A percentile compares a stretch with the other conserved stretches of the same genome.
Conservation (phyloP, 1,140 invertebrate species). For the Monomorium pharaonis region DNA sequence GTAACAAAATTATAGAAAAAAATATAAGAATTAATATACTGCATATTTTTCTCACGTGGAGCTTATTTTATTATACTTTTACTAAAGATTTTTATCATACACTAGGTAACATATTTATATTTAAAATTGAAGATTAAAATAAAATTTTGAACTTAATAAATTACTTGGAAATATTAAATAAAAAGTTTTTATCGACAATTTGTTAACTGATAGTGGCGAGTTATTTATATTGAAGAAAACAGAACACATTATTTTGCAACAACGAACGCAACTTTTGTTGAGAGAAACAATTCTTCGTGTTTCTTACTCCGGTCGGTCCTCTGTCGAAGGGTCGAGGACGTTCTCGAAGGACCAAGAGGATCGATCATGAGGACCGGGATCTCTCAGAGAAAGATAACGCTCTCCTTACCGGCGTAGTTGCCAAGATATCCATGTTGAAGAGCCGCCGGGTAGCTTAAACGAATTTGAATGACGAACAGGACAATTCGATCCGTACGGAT, state of each 20-base stretch:
- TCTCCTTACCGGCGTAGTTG: not conserved
- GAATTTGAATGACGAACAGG: constrained; percentile 70
- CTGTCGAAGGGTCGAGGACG: constrained; percentile 37
- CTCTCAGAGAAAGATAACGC: constrained; percentile 44
- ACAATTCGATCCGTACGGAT: constrained; percentile 63
- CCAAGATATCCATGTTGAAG: constrained; percentile 14
- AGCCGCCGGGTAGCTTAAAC: constrained; percentile 60
- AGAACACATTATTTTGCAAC: not conserved
- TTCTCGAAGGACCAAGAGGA: constrained; percentile 43
- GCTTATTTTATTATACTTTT: not conserved
- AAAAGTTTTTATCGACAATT: not conserved
- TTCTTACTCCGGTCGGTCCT: constrained; percentile 37
- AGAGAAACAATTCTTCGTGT: constrained; percentile 61
- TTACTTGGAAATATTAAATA: not conserved
- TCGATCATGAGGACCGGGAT: constrained; percentile 37
- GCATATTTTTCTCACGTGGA: not conserved
- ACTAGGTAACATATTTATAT: not conserved
- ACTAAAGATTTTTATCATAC: not conserved
- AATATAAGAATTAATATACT: not conserved
- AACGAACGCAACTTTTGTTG: constrained; percentile 1
- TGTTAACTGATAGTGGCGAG: not conserved
- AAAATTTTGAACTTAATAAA: not conserved
- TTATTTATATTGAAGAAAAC: constrained; percentile 20
- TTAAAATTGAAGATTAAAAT: not conserved
- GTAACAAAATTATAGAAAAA: not conserved